Evolutionary conservation across 2,888 invertebrate species (phyloP).

Genomic region (Petrolisthes cinctipes): DNA sequence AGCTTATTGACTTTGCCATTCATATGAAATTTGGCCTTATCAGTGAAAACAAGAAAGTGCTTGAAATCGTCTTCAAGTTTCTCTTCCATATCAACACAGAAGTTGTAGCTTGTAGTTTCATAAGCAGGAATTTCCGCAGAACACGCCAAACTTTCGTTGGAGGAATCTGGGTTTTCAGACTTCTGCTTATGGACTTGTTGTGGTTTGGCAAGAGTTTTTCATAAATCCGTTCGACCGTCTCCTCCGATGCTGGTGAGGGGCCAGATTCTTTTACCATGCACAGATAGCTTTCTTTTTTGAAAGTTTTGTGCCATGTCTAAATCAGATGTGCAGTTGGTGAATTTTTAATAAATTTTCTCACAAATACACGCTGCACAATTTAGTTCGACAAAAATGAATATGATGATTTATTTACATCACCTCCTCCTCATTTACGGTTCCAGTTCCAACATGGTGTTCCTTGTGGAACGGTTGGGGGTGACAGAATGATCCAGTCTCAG

Average conservation of each 20-base stretch:
- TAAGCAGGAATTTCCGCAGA: constrained; percentile 23
- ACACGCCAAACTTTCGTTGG: constrained; percentile 22
- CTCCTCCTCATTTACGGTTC: too few relatives aligned
- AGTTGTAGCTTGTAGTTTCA: constrained; percentile 37
- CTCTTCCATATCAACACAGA: constrained; percentile 38
- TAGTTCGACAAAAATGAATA: neutral
- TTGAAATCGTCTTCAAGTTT: constrained; percentile 29
- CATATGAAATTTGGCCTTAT: constrained; percentile 33
- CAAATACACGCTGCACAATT: neutral
- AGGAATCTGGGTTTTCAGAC: constrained; percentile 19
- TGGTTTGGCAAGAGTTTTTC: constrained; percentile 17
- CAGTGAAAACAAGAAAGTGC: constrained; percentile 24
- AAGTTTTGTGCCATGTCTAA: neutral
- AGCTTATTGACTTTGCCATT: constrained; percentile 29
- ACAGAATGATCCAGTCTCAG: neutral
- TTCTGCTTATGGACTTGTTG: constrained; percentile 11
- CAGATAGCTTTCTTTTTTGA: constrained; percentile 4
- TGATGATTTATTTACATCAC: too few relatives aligned
- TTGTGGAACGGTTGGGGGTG: neutral
- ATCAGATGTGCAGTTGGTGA: constrained; percentile 3
- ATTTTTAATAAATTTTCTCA: neutral
- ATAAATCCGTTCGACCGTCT: neutral
- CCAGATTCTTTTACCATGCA: constrained; percentile 9
- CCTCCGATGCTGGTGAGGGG: constrained; percentile 17
- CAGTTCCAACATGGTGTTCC: neutral